Evolutionary conservation across 2,797 vertebrate genomes (phyloP), one percentile per base, ranked within the genome.

Genomic region (Enteromius radiatus): DNA sequence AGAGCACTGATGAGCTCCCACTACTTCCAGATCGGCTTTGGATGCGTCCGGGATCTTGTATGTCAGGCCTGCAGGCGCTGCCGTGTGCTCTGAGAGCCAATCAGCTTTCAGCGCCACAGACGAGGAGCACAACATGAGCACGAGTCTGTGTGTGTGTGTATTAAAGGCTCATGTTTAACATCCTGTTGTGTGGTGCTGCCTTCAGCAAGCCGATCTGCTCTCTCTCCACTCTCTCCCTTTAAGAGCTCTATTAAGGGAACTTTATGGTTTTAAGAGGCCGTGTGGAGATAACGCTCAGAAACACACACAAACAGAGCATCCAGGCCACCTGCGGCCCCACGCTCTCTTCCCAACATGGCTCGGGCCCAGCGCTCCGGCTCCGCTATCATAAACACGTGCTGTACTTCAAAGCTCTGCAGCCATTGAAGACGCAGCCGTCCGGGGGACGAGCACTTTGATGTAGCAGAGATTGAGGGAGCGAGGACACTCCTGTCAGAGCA

Each of bases 1-100:
- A 90, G 92, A 93, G 92, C 90, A 89, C 91, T 88, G 85, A 89
- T 87, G 92, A 92, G 90, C 92, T 93, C 90, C 95, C 0, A 96
- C 96, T 91, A 96, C 97, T 99, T 70, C 67, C 65, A 91, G 86
- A 88, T 87, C 87, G 90, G 87, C 93, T 93, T 93, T 88, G 89
- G 21, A 73, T 52, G 85, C 82, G 86, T 89, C 90, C 86, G 87
- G 75, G 76, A 89, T 92, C 91, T 92, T 92, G 86, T 89, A 90
- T 93, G 93, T 92, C 87, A 92, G 83, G 84, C 87, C 91, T 88
- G 56, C 28, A 8, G 82, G 82, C 36, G 3, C 41, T 45, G 15
- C 23, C 0, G 11, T 12, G 0, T 67, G 28, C 19, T 21, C 12
- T 70, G 77, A 56, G 47, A 56, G 36, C 49, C 36, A 80, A 70